Evolutionary conservation across 2,888 invertebrate genomes (phyloP), one percentile per base, ranked within the genome.

Genomic region (Mythimna ferrago): DNA sequence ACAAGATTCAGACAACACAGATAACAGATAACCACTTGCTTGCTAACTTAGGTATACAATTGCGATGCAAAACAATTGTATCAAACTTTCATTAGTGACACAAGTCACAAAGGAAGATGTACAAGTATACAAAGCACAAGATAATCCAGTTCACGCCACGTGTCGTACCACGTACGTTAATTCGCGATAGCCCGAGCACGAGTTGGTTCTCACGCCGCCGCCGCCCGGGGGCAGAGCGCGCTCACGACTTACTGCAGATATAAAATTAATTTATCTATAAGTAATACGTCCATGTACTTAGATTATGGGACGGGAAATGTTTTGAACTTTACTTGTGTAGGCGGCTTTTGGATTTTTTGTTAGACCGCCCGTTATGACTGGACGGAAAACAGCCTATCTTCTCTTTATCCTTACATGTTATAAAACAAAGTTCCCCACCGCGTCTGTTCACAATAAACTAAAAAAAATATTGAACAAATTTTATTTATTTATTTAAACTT

Each of bases 191-290:
- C 72, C 53, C 76, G 83, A 76, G 88, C 88, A 86, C 86, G 88
- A 83, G 87, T 82, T 80, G 86, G 93, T 95, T 96, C 96, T 95
- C 96, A 96, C 96, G 95, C 90, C 92, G 92, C 88, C 88, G 88
- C 89, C 91, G 95, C 96, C 96, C 94, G 94, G 95, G 90, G 96
- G 95, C 95, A 90, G 83, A 88, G 87, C 90, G 90, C 89, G 92
- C 91, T 91, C 96, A 95, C 96, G 95, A 95, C 95, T 93, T 90
- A 80, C 86, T 86, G 88, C 91, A 93, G 93, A 95, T 95, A 95
- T 93, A 93, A 94, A 94, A 96, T 96, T 95, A 95, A 96, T 96
- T 96, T 96, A 95, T 96, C 95, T 96, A 95, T 93, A 93, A 93
- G 90, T 93, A 90, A 89, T 92, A 89, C 86, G 89, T 87, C 90